Conservation (phyloP, 2,888 invertebrate genomes). For the Chymomyza procnemis region DNA sequence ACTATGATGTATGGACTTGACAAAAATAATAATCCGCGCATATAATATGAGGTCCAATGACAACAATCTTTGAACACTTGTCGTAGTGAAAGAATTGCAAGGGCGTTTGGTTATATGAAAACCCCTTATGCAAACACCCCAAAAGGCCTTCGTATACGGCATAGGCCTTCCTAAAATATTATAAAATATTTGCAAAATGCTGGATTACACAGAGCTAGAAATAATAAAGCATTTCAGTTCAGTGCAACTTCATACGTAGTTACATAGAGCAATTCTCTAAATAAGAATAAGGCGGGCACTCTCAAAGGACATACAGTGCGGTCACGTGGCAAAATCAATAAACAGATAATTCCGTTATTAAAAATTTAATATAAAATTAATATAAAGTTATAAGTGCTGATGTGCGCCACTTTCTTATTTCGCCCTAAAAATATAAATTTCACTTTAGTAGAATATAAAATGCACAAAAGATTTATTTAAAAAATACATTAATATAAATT, state of each 20-base stretch:
- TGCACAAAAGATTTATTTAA: slow-evolving; percentile 68
- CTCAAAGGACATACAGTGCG: too few species aligned
- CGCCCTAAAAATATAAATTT: too few species aligned
- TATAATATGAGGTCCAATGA: slow-evolving; percentile 44
- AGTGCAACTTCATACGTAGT: slow-evolving; percentile 26
- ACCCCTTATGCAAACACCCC: slow-evolving; percentile 44
- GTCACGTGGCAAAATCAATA: slow-evolving; percentile 35
- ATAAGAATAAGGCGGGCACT: too few species aligned
- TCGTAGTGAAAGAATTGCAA: slow-evolving; percentile 46
- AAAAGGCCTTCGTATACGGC: slow-evolving; percentile 33
- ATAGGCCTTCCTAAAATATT: slow-evolving; percentile 43
- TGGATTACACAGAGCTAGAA: neutral
- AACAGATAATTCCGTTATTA: too few species aligned
- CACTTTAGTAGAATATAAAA: slow-evolving; percentile 47
- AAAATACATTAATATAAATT: slow-evolving; percentile 69
- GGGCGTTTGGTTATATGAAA: slow-evolving; percentile 58
- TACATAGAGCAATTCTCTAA: slow-evolving; percentile 45
- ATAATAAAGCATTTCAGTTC: neutral
- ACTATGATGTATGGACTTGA: slow-evolving; percentile 57
- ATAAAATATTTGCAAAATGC: slow-evolving; percentile 42
- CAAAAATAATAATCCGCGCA: slow-evolving; percentile 26
- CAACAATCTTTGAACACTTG: slow-evolving; percentile 24
- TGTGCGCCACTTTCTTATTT: neutral
- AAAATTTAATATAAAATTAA: too few species aligned
- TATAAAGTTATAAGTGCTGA: too few species aligned